Evolutionary conservation across 2,797 vertebrate species (phyloP).

Genomic region (Acipenser transmontanus): DNA sequence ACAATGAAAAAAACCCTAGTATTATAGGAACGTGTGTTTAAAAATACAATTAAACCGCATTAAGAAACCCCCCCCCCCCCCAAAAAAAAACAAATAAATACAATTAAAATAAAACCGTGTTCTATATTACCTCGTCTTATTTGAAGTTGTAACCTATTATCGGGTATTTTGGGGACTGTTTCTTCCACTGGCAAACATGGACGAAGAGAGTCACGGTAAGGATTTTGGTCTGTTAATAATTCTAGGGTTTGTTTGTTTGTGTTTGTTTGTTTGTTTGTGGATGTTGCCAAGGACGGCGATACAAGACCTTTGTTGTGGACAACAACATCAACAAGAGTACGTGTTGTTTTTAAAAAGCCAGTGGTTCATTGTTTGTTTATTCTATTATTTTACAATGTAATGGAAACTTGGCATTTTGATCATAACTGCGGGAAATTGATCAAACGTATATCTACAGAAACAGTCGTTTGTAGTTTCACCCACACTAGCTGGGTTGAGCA

Average conservation of each 20-base stretch:
- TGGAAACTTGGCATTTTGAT: too few relatives aligned
- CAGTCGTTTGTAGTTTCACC: too few relatives aligned
- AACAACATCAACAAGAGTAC: too few relatives aligned
- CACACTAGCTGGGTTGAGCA: too few relatives aligned
- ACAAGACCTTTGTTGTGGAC: slow-evolving; percentile 6
- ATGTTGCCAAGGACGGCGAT: not conserved
- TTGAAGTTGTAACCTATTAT: not conserved
- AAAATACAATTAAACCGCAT: not conserved
- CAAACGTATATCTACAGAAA: too few relatives aligned
- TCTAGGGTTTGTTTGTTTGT: not conserved
- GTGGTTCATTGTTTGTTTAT: too few relatives aligned
- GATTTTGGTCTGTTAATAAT: slow-evolving; percentile 13
- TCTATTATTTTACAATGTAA: too few relatives aligned
- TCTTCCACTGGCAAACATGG: slow-evolving; percentile 44
- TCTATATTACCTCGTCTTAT: not conserved
- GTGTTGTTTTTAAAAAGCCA: too few relatives aligned
- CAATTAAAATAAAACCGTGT: not conserved
- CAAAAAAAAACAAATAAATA: not conserved
- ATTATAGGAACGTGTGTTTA: not conserved
- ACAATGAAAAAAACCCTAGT: too few relatives aligned
- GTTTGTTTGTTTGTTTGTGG: slow-evolving; percentile 4
- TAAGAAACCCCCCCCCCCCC: too few relatives aligned
- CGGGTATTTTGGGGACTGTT: not conserved
- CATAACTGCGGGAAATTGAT: too few relatives aligned
- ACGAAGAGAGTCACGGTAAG: slow-evolving; percentile 67